These are phyloP conservation scores for Lucilia cuprina DNA, from an alignment of 1,140 invertebrate genomes.

Conservation along the genomic window DNA sequence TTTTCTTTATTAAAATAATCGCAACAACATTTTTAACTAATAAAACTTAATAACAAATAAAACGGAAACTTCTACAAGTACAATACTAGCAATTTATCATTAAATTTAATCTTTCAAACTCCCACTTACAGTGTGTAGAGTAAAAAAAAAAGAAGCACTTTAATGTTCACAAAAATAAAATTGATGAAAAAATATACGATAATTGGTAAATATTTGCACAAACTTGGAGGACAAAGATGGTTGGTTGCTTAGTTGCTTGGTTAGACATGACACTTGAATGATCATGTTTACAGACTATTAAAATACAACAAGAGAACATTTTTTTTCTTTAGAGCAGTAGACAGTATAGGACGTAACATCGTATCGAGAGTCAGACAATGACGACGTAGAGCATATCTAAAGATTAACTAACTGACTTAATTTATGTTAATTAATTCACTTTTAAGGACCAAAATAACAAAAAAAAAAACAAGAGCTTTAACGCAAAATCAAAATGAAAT, in stretches of 20 bases:
- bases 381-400: neutral
- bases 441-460: constrained; percentile 10
- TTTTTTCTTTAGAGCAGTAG: too few species aligned
- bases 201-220: constrained; percentile 16
- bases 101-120: too few species aligned
- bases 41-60: too few species aligned
- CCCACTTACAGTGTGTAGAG: too few species aligned
- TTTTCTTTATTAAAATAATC: too few species aligned
- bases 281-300: constrained; percentile 33
- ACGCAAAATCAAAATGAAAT: constrained; percentile 15
- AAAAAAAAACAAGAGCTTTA: neutral
- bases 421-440: constrained; percentile 35
- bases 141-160: too few species aligned
- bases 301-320: neutral
- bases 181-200: neutral
- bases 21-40: too few species aligned
- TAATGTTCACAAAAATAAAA: too few species aligned
- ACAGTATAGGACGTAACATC: too few species aligned
- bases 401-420: constrained; percentile 17
- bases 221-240: neutral
- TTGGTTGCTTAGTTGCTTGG: neutral
- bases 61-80: too few species aligned
- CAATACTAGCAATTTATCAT: too few species aligned
- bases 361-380: neutral
- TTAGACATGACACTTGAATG: constrained; percentile 20